phyloP scores from a whole-genome alignment of 2,113 vertebrate species.

The Pelecanus crispus region DNA sequence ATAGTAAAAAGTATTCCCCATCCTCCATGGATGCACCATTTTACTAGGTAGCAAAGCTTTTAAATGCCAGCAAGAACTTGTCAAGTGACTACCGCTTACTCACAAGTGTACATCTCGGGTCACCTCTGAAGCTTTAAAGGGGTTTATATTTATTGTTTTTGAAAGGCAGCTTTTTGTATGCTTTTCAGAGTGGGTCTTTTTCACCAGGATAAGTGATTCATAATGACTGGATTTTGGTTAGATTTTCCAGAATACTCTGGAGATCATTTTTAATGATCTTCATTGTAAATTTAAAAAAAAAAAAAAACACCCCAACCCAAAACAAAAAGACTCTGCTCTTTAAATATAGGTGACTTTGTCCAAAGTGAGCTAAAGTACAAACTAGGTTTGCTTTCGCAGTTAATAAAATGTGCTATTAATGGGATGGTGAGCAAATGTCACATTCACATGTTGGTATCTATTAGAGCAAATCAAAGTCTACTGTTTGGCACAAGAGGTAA shows the following conservation, averaged over 20 bases:
- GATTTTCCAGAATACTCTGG: background rate
- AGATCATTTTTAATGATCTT: background rate
- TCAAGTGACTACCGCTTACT: background rate
- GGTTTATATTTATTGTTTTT: background rate
- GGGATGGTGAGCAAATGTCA: background rate
- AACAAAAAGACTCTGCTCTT: background rate
- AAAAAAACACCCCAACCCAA: background rate
- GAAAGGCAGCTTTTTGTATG: background rate
- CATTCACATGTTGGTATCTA: conserved; percentile 12
- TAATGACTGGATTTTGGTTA: background rate
- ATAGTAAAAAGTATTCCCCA: background rate
- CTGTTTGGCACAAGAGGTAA: conserved; percentile 57
- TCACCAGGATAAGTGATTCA: background rate
- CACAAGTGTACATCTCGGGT: background rate
- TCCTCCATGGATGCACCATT: background rate
- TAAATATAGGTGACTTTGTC: background rate
- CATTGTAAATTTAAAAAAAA: background rate
- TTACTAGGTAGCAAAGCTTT: conserved; percentile 5
- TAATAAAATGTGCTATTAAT: conserved; percentile 8
- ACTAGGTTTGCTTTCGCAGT: background rate
- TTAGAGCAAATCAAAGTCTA: conserved; percentile 57
- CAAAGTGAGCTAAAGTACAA: background rate
- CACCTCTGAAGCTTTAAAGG: conserved; percentile 20
- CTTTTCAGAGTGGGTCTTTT: background rate
- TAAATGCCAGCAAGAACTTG: conserved; percentile 19